Evolutionary conservation across 1,140 invertebrate species (phyloP).

Genomic region (Leptoteleia sp.): DNA sequence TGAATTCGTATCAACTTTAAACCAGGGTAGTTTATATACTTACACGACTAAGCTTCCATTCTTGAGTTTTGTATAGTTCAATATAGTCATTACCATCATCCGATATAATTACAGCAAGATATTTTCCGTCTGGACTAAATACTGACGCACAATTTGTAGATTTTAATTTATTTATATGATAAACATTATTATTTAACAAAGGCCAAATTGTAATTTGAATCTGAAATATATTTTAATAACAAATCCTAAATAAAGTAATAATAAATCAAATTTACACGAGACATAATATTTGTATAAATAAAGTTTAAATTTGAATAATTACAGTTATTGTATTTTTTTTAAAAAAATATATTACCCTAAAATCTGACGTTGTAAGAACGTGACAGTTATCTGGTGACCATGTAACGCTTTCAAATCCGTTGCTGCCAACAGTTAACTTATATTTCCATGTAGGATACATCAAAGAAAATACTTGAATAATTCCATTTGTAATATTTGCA

Average conservation of each 20-base stretch:
- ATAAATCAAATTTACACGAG: not conserved
- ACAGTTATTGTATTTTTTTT: no score
- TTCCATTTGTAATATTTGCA: conserved; percentile 71
- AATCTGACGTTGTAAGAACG: conserved; percentile 74
- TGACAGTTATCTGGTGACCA: conserved; percentile 75
- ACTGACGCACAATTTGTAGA: conserved; percentile 67
- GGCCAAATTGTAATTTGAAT: conserved; percentile 76
- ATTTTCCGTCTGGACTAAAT: conserved; percentile 71
- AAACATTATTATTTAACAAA: conserved; percentile 69
- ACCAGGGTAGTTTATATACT: conserved; percentile 66
- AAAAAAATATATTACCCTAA: conserved; percentile 68
- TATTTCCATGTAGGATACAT: conserved; percentile 75
- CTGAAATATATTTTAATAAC: conserved; percentile 62
- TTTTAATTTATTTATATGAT: conserved; percentile 75
- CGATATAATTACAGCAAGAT: conserved; percentile 71
- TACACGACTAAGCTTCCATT: conserved; percentile 76
- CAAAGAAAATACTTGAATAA: conserved; percentile 75
- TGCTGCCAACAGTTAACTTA: conserved; percentile 75
- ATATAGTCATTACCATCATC: conserved; percentile 70
- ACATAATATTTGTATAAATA: no score
- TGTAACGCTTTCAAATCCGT: conserved; percentile 72
- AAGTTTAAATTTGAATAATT: no score
- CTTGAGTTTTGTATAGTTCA: conserved; percentile 74
- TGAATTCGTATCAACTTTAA: no score
- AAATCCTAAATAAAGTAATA: conserved; percentile 6